Conservation (phyloP, 2,797 vertebrate species). For the Anomalospiza imberbis region DNA sequence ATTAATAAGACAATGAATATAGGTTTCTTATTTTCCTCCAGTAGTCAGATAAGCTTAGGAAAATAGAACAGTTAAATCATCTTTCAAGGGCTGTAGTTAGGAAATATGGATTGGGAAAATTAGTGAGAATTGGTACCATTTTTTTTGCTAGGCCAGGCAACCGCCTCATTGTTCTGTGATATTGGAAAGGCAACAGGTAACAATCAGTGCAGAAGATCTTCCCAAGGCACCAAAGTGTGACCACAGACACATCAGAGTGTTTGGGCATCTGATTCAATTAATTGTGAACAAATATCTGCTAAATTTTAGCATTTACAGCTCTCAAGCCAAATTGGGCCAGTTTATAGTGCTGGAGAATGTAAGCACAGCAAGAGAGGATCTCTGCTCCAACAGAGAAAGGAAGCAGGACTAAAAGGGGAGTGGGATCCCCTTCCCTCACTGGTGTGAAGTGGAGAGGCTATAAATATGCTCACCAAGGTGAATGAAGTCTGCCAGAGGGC, state of each 20-base stretch:
- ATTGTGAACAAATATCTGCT: not conserved
- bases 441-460: not conserved
- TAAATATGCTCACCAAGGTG: slow-evolving; percentile 1
- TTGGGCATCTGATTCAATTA: not conserved
- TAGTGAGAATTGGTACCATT: not conserved
- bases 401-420: not conserved
- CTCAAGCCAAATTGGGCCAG: not conserved
- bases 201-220: not conserved
- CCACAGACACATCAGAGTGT: not conserved
- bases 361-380: not conserved
- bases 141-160: not conserved
- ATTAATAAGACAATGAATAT: not conserved
- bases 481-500: not conserved
- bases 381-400: not conserved
- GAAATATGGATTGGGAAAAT: not conserved
- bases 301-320: not conserved
- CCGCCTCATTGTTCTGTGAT: not conserved
- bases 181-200: not conserved
- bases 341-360: not conserved
- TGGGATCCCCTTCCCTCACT: not conserved
- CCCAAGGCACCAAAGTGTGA: not conserved
- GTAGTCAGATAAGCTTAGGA: not conserved
- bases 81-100: not conserved
- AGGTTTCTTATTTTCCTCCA: not conserved
- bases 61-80: not conserved